Evolutionary conservation across 2,888 invertebrate genomes (phyloP), one percentile per base, ranked within the genome.

Genomic region (Luperina nickerlii): DNA sequence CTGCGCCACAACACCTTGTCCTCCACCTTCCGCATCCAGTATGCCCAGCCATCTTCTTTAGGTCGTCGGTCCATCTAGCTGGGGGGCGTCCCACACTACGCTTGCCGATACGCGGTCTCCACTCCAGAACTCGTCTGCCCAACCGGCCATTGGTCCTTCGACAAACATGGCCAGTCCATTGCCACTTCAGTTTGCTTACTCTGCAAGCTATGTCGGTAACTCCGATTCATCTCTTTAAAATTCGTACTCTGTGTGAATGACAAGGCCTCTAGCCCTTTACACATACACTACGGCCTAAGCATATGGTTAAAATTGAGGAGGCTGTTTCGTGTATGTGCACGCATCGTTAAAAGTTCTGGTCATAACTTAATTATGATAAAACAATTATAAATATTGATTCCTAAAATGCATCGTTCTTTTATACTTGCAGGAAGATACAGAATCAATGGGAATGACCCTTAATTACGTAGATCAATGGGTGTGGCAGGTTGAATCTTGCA

Each of bases 391-490:
- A 27, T 7, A 51, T 51, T 4, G 18, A 68, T 13, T 48, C 2
- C 13, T 32, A 51, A 70, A 51, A 8, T 24, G 7, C 0, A 20
- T 51, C 32, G 24, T 24, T 70, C 5, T 70, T 32, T 18, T 6
- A 60, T 51, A 20, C 15, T 66, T 67, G 24, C 57, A 83, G 83
- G 74, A 71, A 68, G 0, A 5, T 38, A 18, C 0, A 0, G 0
- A 3, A 9, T 1, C 6, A 18, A 0, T 20, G 0, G 18, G 0
- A 57, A 18, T 2, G 18, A 0, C 7, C 2, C 82, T 88, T 32
- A 82, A 60, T 38, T 80, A 79, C 45, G 42, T 87, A 9, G 65
- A 83, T 5, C 89, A 90, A 69, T 72, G 62, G 13, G 81, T 91
- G n/a, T 83, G 83, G 86, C 11, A 54, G 0, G 5, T 0, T 0